Evolutionary conservation across 1,140 invertebrate genomes (phyloP).

Genomic region (Trachymyrmex septentrionalis): DNA sequence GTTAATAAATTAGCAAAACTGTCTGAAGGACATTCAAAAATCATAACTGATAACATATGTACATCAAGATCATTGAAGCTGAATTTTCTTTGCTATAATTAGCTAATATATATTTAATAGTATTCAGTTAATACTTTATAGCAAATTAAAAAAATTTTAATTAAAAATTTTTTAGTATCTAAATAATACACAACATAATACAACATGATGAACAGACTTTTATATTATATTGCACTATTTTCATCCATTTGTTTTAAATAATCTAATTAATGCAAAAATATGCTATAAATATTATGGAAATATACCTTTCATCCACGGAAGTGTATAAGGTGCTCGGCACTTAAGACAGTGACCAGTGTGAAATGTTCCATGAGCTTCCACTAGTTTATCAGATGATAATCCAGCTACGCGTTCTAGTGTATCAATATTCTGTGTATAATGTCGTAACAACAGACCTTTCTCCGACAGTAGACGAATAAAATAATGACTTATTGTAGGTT

Average conservation of each 20-base stretch:
- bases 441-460: slow-evolving; percentile 92
- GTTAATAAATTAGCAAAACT: neutral
- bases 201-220: neutral
- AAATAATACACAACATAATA: neutral
- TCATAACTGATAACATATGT: neutral
- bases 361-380: slow-evolving; percentile 98
- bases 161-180: neutral
- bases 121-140: neutral
- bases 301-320: slow-evolving; percentile 94
- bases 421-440: slow-evolving; percentile 98
- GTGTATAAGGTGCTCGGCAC: slow-evolving; percentile 91
- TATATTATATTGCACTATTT: neutral
- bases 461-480: slow-evolving; percentile 93
- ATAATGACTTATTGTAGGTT: slow-evolving; percentile 94
- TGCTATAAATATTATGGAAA: neutral
- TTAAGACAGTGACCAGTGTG: slow-evolving; percentile 94
- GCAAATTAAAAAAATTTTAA: neutral
- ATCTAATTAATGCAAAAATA: neutral
- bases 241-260: slow-evolving; percentile 69
- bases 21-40: neutral
- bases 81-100: too few relatives aligned
- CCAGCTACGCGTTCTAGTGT: slow-evolving; percentile 95
- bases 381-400: slow-evolving; percentile 93
- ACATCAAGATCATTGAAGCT: neutral
- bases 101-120: neutral